Conservation (phyloP, 23 tunicate genomes). For the Corella eumyota region DNA sequence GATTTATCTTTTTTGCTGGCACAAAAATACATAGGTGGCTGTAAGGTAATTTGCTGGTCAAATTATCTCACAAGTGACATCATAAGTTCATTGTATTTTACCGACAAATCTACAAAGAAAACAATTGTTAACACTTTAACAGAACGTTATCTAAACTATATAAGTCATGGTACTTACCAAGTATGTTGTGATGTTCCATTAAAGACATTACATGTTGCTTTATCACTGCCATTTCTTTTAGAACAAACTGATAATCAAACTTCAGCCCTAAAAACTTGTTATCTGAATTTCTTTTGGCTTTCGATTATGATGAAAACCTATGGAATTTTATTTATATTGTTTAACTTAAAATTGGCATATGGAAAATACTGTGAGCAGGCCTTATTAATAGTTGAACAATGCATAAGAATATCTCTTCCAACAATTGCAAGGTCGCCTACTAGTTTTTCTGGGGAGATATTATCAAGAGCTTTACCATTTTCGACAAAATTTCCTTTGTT, state of each 20-base stretch:
- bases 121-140: too few species aligned
- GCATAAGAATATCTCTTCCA: constrained; percentile 20
- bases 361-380: constrained; percentile 4
- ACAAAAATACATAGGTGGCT: constrained; percentile 10
- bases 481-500: constrained; percentile 10
- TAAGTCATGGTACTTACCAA: too few species aligned
- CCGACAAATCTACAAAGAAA: too few species aligned
- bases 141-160: too few species aligned
- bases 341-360: constrained; percentile 13
- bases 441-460: constrained; percentile 25
- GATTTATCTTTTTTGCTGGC: constrained; percentile 16
- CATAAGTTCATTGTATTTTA: constrained; percentile 3
- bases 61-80: constrained; percentile 5
- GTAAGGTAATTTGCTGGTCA: constrained; percentile 23
- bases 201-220: constrained; percentile 20
- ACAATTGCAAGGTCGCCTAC: background rate
- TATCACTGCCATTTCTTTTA: too few species aligned
- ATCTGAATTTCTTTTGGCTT: constrained; percentile 20
- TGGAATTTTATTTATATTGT: constrained; percentile 9
- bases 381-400: constrained; percentile 17
- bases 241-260: background rate
- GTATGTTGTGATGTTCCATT: too few species aligned
- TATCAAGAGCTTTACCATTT: constrained; percentile 15
- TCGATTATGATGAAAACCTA: constrained; percentile 2
- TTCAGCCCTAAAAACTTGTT: constrained; percentile 4